Evolutionary conservation across 2,797 vertebrate species (phyloP), one percentile per base, ranked within the genome.

Genomic region (Scyliorhinus canicula): DNA sequence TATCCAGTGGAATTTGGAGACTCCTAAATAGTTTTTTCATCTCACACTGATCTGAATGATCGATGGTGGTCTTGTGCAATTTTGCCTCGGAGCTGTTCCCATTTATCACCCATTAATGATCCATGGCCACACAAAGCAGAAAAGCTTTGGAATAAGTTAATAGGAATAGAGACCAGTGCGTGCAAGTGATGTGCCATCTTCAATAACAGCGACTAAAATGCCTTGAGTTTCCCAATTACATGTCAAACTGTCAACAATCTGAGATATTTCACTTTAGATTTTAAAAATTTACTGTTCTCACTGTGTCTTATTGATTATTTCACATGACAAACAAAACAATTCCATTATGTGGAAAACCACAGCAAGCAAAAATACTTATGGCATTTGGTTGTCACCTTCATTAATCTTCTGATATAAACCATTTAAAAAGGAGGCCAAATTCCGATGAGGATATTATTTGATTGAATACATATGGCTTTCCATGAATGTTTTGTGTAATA

Each of bases 61-160:
- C 44, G 71, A 94, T 57, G 65, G 8, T 71, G 24, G 69, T 71
- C 93, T 55, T 94, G 67, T 74, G 52, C 93, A 47, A 94, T 71
- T 94, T 50, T 94, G 44, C 31, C 24, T 16, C 2, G 47, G 31
- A 52, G 93, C 31, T 52, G 71, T 69, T 28, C 47, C 1, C 65
- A 94, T 94, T 74, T n/a, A 71, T 94, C 93, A 74, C 26, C 91
- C 93, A 94, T 71, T 94, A 94, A 94, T 74, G 67, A 94, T 74
- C 44, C 93, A 50, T 71, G 40, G n/a, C 16, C 47, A 31, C 91
- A 71, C 63, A 71, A 94, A 55, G 26, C 65, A 94, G 47, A 94
- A 50, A 94, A 94, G 65, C 44, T 94, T 74, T 69, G 65, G 16
- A 31, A 94, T 67, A 93, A 28, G 9, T 93, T 69, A 93, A 44